Conservation (phyloP, 1,140 invertebrate species). For the Drosophila subpulchrella region DNA sequence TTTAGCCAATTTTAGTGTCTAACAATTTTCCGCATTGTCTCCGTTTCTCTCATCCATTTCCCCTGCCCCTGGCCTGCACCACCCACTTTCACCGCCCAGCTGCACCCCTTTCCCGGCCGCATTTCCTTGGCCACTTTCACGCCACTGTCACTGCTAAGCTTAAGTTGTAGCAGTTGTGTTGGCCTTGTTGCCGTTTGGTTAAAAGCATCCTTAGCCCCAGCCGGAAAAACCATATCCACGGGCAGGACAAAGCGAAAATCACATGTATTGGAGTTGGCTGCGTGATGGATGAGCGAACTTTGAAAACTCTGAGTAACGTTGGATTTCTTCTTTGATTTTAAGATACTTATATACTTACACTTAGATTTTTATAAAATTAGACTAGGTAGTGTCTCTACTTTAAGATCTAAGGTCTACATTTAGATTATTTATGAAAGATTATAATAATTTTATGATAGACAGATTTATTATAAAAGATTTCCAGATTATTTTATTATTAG, state of each 20-base stretch:
- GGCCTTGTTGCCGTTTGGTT: constrained; percentile 49
- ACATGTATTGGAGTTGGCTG: constrained; percentile 17
- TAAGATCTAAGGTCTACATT: too few relatives aligned
- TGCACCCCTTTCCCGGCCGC: neutral
- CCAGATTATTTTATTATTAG: too few relatives aligned
- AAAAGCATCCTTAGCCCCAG: constrained; percentile 67
- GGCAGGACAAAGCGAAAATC: constrained; percentile 32
- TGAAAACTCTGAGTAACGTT: too few relatives aligned
- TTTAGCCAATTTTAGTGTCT: constrained; percentile 79
- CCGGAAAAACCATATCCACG: constrained; percentile 56
- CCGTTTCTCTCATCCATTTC: constrained; percentile 66
- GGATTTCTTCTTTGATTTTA: too few relatives aligned
- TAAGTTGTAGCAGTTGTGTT: constrained; percentile 66
- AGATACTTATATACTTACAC: too few relatives aligned
- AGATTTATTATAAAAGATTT: too few relatives aligned
- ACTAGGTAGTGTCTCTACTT: too few relatives aligned
- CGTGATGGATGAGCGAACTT: constrained; percentile 22
- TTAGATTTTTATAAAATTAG: too few relatives aligned
- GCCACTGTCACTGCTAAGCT: constrained; percentile 71
- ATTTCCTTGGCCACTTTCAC: constrained; percentile 39
- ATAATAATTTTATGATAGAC: too few relatives aligned
- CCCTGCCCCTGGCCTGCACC: neutral
- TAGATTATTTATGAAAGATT: too few relatives aligned
- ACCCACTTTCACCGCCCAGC: neutral
- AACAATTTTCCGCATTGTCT: constrained; percentile 79